Conservation (phyloP, 2,888 invertebrate species). For the Epinotia ramella region DNA sequence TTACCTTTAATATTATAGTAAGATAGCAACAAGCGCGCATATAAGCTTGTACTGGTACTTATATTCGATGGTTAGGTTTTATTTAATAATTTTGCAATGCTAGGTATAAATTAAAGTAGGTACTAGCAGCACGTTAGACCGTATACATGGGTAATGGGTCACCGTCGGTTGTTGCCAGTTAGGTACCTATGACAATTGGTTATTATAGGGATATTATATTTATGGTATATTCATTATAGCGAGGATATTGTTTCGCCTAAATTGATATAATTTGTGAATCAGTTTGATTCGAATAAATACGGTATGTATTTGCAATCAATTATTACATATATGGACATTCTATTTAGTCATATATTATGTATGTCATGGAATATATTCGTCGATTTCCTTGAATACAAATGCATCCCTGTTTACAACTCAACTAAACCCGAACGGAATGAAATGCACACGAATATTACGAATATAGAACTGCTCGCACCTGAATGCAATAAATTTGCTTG, state of each 20-base stretch:
- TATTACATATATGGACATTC: neutral
- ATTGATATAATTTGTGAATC: neutral
- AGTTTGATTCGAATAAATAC: neutral
- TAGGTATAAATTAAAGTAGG: too few species aligned
- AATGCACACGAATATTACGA: constrained; percentile 35
- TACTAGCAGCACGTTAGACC: too few species aligned
- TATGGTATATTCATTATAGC: neutral
- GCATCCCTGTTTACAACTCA: constrained; percentile 32
- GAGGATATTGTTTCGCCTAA: neutral
- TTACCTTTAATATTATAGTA: too few species aligned
- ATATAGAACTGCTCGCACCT: constrained; percentile 50
- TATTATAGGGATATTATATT: too few species aligned
- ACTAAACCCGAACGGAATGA: constrained; percentile 30
- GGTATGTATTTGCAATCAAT: too few species aligned
- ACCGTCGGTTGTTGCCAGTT: too few species aligned
- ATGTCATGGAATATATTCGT: neutral
- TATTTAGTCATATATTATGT: neutral
- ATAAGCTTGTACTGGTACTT: too few species aligned
- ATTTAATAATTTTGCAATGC: too few species aligned
- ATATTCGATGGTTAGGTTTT: too few species aligned
- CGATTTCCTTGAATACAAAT: constrained; percentile 22
- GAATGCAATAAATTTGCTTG: constrained; percentile 51
- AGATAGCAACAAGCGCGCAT: too few species aligned
- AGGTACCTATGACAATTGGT: too few species aligned
- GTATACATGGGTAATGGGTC: too few species aligned